A percentile compares a stretch with the other conserved stretches of the same genome.
Evolutionary conservation across 2,113 vertebrate genomes (phyloP).

Genomic region (Excalfactoria chinensis): DNA sequence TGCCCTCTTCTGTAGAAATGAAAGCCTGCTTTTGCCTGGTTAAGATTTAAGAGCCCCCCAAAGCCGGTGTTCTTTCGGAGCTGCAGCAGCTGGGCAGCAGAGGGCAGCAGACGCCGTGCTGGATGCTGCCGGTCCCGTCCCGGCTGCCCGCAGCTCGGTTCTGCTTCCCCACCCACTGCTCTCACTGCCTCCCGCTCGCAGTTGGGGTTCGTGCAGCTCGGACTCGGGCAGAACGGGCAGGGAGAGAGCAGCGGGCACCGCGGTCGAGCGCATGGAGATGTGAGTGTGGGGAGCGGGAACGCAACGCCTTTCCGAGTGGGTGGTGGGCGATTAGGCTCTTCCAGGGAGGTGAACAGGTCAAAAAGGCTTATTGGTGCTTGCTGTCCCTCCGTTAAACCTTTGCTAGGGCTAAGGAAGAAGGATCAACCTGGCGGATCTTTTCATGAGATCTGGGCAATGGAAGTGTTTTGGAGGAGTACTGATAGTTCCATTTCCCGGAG

Average conservation of each 20-base stretch:
- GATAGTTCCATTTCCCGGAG: accelerated
- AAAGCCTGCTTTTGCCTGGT: neutral
- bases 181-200: neutral
- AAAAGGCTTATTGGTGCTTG: accelerated
- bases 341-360: neutral
- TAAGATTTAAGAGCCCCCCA: accelerated
- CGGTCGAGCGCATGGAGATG: neutral
- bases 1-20: neutral
- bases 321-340: accelerated
- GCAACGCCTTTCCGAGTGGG: neutral
- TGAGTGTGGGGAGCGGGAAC: constrained; percentile 29
- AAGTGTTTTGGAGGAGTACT: neutral
- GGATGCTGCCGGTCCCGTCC: neutral
- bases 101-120: constrained; percentile 38
- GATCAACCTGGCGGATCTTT: neutral
- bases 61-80: neutral
- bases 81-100: constrained; percentile 16
- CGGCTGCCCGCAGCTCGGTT: neutral
- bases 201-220: neutral
- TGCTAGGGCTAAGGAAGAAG: neutral
- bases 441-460: neutral
- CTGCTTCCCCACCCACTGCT: neutral
- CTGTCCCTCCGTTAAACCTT: too few relatives aligned
- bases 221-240: neutral
- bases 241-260: too few relatives aligned